A percentile compares a stretch with the other conserved stretches of the same genome.
phyloP scores from a whole-genome alignment of 2,888 invertebrate genomes.

The Metacarcinus magister region DNA sequence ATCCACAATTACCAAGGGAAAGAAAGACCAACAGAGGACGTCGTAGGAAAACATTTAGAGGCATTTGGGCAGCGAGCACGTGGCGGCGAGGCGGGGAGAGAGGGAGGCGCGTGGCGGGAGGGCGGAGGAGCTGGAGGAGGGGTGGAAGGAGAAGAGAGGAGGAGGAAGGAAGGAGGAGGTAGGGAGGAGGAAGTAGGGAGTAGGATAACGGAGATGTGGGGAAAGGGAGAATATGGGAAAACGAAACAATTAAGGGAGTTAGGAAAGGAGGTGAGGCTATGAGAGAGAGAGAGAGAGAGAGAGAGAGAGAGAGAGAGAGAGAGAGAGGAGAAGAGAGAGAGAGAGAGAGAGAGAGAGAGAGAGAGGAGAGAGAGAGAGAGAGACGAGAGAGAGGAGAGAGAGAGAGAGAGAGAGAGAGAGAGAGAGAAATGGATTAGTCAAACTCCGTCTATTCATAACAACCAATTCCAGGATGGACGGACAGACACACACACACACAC shows the following conservation, averaged over 20 bases:
- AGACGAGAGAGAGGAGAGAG: constrained; percentile 42
- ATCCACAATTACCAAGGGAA: constrained; percentile 61
- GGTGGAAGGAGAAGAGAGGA: neutral
- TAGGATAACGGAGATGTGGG: neutral
- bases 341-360: neutral
- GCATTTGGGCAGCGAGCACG: constrained; percentile 72
- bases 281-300: constrained; percentile 18
- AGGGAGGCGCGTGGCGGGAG: constrained; percentile 39
- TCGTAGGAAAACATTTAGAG: constrained; percentile 73
- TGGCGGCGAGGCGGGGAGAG: constrained; percentile 50
- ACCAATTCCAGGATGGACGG: too few relatives aligned
- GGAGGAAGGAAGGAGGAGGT: neutral
- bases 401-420: constrained; percentile 11
- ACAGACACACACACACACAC: constrained; percentile 33
- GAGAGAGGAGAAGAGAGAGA: neutral
- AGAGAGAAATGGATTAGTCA: neutral
- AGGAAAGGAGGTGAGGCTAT: neutral
- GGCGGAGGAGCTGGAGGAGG: neutral
- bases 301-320: neutral
- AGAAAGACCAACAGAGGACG: constrained; percentile 67
- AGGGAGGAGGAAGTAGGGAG: neutral
- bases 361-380: neutral
- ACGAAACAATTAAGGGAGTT: too few relatives aligned
- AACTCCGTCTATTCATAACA: too few relatives aligned
- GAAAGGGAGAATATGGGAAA: neutral